Evolutionary conservation across 2,113 vertebrate genomes (phyloP).

Genomic region (Hyperopisus bebe): DNA sequence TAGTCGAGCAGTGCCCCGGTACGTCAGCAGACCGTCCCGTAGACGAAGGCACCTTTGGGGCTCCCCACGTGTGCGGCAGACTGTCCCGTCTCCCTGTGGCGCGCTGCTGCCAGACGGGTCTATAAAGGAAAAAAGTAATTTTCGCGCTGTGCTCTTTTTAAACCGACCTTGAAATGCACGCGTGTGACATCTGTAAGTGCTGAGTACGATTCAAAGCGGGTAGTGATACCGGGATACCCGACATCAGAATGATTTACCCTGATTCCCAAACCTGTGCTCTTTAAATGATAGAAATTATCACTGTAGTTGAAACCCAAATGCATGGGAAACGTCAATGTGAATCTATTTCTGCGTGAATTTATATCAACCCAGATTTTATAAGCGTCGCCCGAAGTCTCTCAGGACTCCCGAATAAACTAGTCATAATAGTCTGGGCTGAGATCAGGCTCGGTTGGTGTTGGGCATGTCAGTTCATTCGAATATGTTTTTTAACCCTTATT

Average conservation of each 20-base stretch:
- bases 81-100: neutral
- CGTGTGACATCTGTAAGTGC: neutral
- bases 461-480: neutral
- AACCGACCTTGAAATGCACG: neutral
- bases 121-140: neutral
- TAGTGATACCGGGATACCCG: neutral
- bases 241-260: neutral
- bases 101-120: neutral
- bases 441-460: neutral
- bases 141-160: neutral
- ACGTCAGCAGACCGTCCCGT: neutral
- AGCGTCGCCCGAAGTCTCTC: neutral
- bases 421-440: neutral
- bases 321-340: neutral
- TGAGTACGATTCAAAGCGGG: neutral
- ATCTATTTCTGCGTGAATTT: neutral
- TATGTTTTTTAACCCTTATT: neutral
- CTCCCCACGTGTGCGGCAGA: neutral
- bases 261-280: neutral
- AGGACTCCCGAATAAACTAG: neutral
- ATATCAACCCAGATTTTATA: neutral
- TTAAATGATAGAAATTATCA: neutral
- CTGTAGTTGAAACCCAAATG: neutral
- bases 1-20: neutral
- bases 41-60: neutral